Evolutionary conservation across 2,888 invertebrate genomes (phyloP).

Genomic region (Ametastegia equiseti): DNA sequence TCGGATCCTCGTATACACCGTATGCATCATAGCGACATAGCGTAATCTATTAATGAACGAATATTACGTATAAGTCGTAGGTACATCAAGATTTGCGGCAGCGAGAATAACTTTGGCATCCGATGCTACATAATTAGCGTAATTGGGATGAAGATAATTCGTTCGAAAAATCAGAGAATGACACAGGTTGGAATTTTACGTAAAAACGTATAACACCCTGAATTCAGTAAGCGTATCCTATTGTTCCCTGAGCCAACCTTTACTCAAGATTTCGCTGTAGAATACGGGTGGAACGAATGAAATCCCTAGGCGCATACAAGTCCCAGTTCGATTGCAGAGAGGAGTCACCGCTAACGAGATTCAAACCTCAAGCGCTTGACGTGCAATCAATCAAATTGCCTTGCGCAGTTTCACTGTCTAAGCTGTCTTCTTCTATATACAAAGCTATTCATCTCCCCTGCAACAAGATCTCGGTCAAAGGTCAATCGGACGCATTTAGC

Average conservation of each 20-base stretch:
- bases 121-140: too few relatives aligned
- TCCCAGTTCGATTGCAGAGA: conserved; percentile 8
- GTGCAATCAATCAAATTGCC: conserved; percentile 26
- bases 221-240: neutral
- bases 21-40: too few relatives aligned
- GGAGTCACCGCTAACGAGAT: conserved; percentile 17
- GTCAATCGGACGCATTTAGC: conserved; percentile 67
- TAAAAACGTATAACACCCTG: neutral
- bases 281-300: conserved; percentile 11
- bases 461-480: conserved; percentile 58
- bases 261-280: neutral
- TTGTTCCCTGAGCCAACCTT: neutral
- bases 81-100: too few relatives aligned
- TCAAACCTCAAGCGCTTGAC: neutral
- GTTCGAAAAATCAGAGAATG: neutral
- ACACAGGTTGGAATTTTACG: neutral
- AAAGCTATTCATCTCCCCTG: conserved; percentile 20
- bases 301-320: neutral
- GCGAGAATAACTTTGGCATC: too few relatives aligned
- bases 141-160: too few relatives aligned
- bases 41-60: too few relatives aligned
- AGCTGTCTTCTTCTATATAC: neutral
- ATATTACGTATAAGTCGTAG: too few relatives aligned
- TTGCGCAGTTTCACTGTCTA: neutral
- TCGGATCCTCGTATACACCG: too few relatives aligned